Base-by-base conservation (phyloP, 2,797 vertebrate genomes). In the Liparis tanakae region DNA sequence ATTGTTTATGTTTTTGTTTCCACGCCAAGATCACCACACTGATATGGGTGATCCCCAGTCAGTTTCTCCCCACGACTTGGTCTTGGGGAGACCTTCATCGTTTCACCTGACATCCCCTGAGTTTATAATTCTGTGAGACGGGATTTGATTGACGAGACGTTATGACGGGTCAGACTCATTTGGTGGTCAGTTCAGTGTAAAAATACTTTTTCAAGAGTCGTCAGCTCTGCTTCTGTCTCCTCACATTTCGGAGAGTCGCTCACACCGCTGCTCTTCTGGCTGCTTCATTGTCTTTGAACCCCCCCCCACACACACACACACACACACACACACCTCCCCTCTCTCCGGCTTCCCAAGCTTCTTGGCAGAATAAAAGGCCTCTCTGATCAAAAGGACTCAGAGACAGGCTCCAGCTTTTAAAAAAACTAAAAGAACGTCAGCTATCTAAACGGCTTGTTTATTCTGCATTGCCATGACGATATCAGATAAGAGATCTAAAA, bases 401-500 rank as follows among this genome's bases (percentile, higher is more conserved):
- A 72, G 76, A 84, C 74, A 78, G 83, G 70, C 80, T 84, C 61
- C 62, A 86, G 77, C 83, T 78, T 41, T 30, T 30, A 41, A 41
- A 10, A 41, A 14, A 41, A 39, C 7, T 74, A 87, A 68, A 85
- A 20, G 85, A 77, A 65, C 81, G 76, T 74, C 70, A 67, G 79
- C 81, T 79, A 88, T 83, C 87, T 78, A 76, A 80, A 85, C 2
- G 70, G 84, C 83, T 82, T 92, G 90, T 94, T 94, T 94, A 93
- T 80, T 84, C 86, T 86, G 86, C 78, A 93, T 90, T 70, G 86
- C 90, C 89, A 91, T 93, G 92, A 91, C 87, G 67, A 91, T 89
- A 91, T 91, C 89, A 91, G 92, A 94, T 92, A 93, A 90, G 87
- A 72, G 74, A 92, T 90, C 86, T 88, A 88, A 92, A 92, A 91